Conservation (phyloP, 1,140 invertebrate species). For the Lucilia sericata region DNA sequence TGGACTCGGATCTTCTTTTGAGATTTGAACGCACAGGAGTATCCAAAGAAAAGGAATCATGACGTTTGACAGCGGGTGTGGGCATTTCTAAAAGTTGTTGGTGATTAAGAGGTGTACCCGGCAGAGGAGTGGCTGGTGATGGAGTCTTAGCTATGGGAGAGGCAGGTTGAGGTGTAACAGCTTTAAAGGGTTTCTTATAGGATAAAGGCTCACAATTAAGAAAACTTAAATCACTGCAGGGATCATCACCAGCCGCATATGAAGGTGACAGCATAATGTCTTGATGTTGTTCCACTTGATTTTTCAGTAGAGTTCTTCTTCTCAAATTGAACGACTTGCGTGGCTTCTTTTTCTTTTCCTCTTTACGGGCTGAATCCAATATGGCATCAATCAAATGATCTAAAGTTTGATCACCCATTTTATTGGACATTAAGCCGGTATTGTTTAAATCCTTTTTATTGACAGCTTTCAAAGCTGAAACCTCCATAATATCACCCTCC, state of each 20-base stretch:
- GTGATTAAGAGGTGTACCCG: constrained; percentile 46
- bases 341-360: constrained; percentile 56
- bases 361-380: constrained; percentile 63
- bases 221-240: constrained; percentile 63
- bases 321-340: constrained; percentile 61
- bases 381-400: constrained; percentile 65
- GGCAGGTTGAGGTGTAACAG: constrained; percentile 7
- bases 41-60: not conserved
- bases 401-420: constrained; percentile 64
- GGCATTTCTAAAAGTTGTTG: constrained; percentile 27
- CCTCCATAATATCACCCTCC: not conserved
- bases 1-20: constrained; percentile 54
- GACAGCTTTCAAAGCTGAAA: not conserved
- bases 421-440: constrained; percentile 51
- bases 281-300: constrained; percentile 50
- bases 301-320: constrained; percentile 60
- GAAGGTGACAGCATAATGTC: constrained; percentile 59
- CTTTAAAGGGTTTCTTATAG: constrained; percentile 27
- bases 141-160: constrained; percentile 52
- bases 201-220: constrained; percentile 33
- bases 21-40: constrained; percentile 51
- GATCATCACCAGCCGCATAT: constrained; percentile 64
- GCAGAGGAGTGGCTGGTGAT: constrained; percentile 47
- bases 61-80: not conserved
- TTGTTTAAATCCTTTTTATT: constrained; percentile 36